These are phyloP conservation scores for Alligator sinensis DNA, from an alignment of 2,113 vertebrate genomes.

Conservation along the genomic window DNA sequence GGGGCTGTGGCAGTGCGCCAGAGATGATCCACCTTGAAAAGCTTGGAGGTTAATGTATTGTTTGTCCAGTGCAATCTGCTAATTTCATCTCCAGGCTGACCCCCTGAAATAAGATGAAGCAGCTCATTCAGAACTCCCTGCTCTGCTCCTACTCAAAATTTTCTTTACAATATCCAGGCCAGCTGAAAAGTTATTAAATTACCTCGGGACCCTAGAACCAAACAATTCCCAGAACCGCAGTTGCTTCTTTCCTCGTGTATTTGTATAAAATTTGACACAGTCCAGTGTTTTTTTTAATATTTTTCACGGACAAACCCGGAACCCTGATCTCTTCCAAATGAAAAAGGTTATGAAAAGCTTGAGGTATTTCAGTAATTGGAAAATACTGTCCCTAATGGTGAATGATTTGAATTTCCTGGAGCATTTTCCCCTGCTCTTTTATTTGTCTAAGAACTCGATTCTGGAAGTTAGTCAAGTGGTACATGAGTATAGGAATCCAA, in stretches of 20 bases:
- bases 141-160: neutral
- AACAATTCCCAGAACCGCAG: slow-evolving; percentile 16
- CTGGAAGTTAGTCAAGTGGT: slow-evolving; percentile 49
- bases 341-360: slow-evolving; percentile 19
- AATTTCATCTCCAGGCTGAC: neutral
- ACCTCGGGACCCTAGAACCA: neutral
- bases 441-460: slow-evolving; percentile 40
- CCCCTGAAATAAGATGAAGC: neutral
- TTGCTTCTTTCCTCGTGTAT: neutral
- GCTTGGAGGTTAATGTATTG: neutral
- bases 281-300: neutral
- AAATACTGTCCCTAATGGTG: neutral
- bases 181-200: slow-evolving; percentile 27
- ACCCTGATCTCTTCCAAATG: neutral
- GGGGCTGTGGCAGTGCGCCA: neutral
- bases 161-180: neutral
- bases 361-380: neutral
- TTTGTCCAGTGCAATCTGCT: neutral
- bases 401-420: slow-evolving; percentile 18
- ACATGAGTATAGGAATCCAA: neutral
- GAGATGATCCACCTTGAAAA: neutral
- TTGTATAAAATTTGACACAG: neutral
- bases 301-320: neutral
- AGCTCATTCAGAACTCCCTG: neutral
- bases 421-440: neutral